phyloP scores from a whole-genome alignment of 2,797 vertebrate genomes.

The Carapus acus region DNA sequence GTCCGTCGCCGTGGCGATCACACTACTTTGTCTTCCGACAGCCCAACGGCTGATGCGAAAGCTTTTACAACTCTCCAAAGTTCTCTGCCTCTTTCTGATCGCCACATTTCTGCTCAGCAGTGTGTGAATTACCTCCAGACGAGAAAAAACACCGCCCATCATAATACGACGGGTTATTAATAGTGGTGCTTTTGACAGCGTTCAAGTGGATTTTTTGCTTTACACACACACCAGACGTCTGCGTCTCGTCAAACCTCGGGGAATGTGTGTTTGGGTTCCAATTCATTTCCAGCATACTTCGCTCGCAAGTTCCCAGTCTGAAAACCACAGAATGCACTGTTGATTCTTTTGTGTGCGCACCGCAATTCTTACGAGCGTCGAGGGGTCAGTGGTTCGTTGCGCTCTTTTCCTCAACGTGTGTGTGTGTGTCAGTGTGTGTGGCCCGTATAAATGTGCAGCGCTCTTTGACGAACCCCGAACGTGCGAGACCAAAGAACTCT shows the following conservation, averaged over 20 bases:
- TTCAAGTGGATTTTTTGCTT: constrained; percentile 27
- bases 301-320: constrained; percentile 23
- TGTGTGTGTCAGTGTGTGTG: constrained; percentile 18
- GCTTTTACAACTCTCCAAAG: too few species aligned
- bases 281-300: constrained; percentile 37
- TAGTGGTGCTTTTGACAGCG: constrained; percentile 6
- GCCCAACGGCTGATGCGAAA: too few species aligned
- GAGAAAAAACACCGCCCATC: background rate
- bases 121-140: background rate
- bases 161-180: constrained; percentile 15
- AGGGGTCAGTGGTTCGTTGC: constrained; percentile 1
- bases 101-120: constrained; percentile 2
- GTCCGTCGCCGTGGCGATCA: too few species aligned
- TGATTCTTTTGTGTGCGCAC: constrained; percentile 25
- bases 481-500: constrained; percentile 8
- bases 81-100: background rate
- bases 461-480: constrained; percentile 12
- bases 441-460: constrained; percentile 2
- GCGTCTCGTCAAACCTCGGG: constrained; percentile 38
- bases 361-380: constrained; percentile 15
- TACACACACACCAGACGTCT: constrained; percentile 22
- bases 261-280: constrained; percentile 49
- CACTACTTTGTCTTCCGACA: background rate
- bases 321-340: constrained; percentile 34
- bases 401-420: constrained; percentile 10